Evolutionary conservation across 1,140 invertebrate genomes (phyloP).

Genomic region (Aporrectodea caliginosa): DNA sequence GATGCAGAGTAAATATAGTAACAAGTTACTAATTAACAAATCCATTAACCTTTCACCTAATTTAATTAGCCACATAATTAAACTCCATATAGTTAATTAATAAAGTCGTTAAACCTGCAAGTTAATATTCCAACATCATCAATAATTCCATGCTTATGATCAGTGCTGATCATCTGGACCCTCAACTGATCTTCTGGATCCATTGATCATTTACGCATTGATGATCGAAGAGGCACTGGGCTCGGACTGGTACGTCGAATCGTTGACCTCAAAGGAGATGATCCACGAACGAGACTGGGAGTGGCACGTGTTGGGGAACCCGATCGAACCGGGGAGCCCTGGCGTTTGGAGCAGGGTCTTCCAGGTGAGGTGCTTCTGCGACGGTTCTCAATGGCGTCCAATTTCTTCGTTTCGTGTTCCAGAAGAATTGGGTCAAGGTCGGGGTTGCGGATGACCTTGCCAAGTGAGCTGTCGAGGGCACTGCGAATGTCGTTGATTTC

Average conservation of each 20-base stretch:
- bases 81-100: too few relatives aligned
- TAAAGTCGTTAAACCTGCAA: too few relatives aligned
- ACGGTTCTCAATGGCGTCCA: conserved; percentile 59
- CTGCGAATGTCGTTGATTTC: conserved; percentile 76
- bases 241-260: not conserved
- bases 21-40: too few relatives aligned
- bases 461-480: conserved; percentile 72
- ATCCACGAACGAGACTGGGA: not conserved
- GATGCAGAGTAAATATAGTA: too few relatives aligned
- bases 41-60: too few relatives aligned
- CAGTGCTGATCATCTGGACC: too few relatives aligned
- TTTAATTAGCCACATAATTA: too few relatives aligned
- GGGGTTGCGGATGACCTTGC: conserved; percentile 70
- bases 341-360: conserved; percentile 37
- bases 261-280: not conserved
- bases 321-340: conserved; percentile 44
- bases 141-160: too few relatives aligned
- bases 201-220: not conserved
- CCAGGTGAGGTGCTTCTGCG: conserved; percentile 14
- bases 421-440: conserved; percentile 62
- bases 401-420: conserved; percentile 78
- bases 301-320: conserved; percentile 39
- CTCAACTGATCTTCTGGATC: not conserved
- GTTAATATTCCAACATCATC: too few relatives aligned
- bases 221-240: not conserved